Conservation (phyloP, 1,140 invertebrate species). For the Piezodorus guildinii region DNA sequence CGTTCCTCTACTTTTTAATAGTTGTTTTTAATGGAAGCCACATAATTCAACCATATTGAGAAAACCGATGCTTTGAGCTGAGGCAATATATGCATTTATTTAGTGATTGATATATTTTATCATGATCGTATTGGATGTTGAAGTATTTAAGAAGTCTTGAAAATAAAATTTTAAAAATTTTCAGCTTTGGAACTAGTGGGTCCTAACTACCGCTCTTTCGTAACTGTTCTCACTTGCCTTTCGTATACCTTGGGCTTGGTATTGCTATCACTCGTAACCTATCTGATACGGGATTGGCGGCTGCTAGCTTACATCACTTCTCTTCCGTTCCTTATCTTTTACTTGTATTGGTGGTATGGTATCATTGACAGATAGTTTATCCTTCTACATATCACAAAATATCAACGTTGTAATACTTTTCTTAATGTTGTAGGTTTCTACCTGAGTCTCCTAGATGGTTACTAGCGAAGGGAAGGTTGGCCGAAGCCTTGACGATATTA, state of each 20-base stretch:
- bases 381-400: neutral
- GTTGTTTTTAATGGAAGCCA: no score
- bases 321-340: conserved; percentile 70
- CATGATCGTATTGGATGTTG: no score
- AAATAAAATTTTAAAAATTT: neutral
- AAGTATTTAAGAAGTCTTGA: neutral
- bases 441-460: conserved; percentile 80
- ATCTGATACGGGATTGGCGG: conserved; percentile 71
- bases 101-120: no score
- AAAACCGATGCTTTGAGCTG: no score
- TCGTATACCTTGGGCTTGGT: conserved; percentile 79
- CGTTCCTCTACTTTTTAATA: no score
- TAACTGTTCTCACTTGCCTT: conserved; percentile 79
- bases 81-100: no score
- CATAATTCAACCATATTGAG: no score
- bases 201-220: conserved; percentile 78
- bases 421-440: conserved; percentile 44
- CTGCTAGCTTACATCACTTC: conserved; percentile 64
- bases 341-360: conserved; percentile 63
- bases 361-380: neutral
- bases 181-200: conserved; percentile 78
- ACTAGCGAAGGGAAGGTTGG: conserved; percentile 60
- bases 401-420: neutral
- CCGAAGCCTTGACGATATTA: conserved; percentile 65
- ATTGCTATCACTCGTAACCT: conserved; percentile 66